These are phyloP conservation scores for Dryoscopus gambensis DNA, from an alignment of 2,113 vertebrate genomes.

Conservation along the genomic window DNA sequence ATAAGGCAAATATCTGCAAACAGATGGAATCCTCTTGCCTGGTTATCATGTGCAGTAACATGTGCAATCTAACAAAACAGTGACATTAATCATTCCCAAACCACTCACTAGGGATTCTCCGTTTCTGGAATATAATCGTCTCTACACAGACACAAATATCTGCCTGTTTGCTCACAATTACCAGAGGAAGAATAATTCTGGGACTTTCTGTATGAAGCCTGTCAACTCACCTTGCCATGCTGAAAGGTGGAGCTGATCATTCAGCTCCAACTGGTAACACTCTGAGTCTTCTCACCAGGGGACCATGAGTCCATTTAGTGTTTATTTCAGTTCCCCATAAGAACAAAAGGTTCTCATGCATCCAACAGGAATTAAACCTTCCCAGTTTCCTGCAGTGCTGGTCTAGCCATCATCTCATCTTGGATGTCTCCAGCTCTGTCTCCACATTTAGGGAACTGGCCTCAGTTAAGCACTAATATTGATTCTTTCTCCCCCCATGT, in stretches of 20 bases:
- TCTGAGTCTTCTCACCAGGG: neutral
- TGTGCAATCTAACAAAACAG: neutral
- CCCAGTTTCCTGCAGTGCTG: neutral
- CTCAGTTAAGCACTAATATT: neutral
- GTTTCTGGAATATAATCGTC: neutral
- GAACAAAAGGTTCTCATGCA: neutral
- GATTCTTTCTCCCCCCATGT: neutral
- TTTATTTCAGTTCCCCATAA: neutral
- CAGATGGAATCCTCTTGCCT: neutral
- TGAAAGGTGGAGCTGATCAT: neutral
- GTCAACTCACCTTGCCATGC: neutral
- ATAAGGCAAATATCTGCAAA: conserved; percentile 24
- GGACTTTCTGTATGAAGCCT: neutral
- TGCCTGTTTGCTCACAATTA: neutral
- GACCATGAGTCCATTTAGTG: neutral
- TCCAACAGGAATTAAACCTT: neutral
- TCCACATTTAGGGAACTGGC: neutral
- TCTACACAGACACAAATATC: neutral
- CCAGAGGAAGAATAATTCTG: neutral
- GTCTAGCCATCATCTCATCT: neutral
- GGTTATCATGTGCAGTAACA: neutral
- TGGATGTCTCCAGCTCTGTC: neutral
- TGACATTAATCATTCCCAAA: conserved; percentile 23
- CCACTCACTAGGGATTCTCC: neutral
- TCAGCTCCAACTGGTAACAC: neutral